A percentile compares a stretch with the other conserved stretches of the same genome.
Conservation (phyloP, 1,140 invertebrate species). For the Drosophila kikkawai region DNA sequence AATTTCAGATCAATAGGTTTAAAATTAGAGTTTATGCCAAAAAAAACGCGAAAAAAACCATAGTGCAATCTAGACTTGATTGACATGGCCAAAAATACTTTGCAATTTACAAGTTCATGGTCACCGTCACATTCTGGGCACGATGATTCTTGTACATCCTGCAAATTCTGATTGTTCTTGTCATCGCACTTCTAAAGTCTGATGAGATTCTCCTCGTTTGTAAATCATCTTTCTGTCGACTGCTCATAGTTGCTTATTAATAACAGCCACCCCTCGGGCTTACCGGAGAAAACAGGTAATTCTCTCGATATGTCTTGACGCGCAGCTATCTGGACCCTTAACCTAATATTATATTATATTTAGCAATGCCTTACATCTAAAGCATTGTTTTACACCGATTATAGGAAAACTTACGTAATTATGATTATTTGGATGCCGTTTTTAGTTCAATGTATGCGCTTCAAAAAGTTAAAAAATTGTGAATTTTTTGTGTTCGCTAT, state of each 20-base stretch:
- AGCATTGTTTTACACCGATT: no score
- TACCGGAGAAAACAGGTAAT: neutral
- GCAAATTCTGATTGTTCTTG: neutral
- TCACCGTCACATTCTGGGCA: neutral
- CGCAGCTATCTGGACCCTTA: neutral
- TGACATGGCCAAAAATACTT: neutral
- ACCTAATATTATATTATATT: no score
- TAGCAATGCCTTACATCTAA: no score
- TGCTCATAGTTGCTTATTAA: constrained; percentile 9
- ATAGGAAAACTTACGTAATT: no score
- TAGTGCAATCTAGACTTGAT: neutral
- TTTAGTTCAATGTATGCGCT: no score
- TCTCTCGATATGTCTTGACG: neutral
- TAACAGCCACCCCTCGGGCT: constrained; percentile 11
- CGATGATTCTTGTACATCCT: neutral
- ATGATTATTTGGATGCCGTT: no score
- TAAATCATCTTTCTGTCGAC: neutral
- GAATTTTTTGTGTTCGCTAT: no score
- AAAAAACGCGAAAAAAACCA: no score
- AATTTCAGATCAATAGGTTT: no score
- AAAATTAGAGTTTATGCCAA: no score
- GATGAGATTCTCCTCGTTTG: neutral
- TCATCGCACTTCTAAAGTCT: neutral
- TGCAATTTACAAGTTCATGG: neutral
- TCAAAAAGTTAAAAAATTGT: no score